phyloP scores from a whole-genome alignment of 2,888 invertebrate genomes.

The Melinaea menophilus region DNA sequence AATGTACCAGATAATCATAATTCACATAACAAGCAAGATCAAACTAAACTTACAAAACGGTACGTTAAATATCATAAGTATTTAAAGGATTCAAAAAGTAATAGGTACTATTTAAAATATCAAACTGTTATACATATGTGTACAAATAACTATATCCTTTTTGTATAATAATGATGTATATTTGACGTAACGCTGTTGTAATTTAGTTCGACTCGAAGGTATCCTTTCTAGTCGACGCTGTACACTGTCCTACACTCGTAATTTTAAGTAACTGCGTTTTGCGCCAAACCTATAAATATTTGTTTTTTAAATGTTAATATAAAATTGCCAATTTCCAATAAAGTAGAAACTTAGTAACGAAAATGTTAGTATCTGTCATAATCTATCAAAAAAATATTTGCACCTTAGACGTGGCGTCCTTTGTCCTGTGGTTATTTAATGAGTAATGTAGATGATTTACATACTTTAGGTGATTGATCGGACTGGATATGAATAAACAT shows the following conservation, averaged over 20 bases:
- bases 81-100: neutral
- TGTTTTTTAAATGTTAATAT: neutral
- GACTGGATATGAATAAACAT: too few relatives aligned
- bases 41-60: neutral
- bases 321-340: neutral
- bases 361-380: constrained; percentile 6
- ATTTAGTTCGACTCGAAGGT: neutral
- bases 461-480: too few relatives aligned
- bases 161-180: neutral
- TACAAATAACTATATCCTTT: constrained; percentile 1
- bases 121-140: neutral
- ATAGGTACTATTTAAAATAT: neutral
- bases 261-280: constrained; percentile 18
- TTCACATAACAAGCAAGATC: constrained; percentile 4
- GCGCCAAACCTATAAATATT: constrained; percentile 23
- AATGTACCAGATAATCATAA: constrained; percentile 3
- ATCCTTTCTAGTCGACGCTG: neutral
- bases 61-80: neutral
- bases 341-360: constrained; percentile 20
- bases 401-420: constrained; percentile 2
- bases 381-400: constrained; percentile 5
- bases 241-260: neutral
- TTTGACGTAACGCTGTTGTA: constrained; percentile 2
- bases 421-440: neutral
- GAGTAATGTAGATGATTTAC: too few relatives aligned